phyloP scores from a whole-genome alignment of 2,797 vertebrate genomes.

The Helarctos malayanus region DNA sequence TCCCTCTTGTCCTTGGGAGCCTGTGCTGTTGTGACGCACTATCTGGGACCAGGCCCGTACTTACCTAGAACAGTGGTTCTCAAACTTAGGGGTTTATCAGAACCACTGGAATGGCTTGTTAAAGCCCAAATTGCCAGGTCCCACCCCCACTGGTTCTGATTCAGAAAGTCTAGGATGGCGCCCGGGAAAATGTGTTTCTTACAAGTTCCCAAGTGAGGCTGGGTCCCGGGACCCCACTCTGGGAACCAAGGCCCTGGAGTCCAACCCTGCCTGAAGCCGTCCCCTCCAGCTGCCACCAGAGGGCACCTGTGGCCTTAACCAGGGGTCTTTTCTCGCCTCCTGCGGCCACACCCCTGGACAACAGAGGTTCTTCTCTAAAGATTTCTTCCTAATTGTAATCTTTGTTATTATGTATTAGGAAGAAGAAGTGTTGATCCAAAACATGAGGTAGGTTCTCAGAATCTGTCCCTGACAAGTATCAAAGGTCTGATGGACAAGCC shows the following conservation, averaged over 20 bases:
- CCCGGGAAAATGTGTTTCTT: background rate
- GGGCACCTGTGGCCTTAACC: conserved; percentile 55
- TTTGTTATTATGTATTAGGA: conserved; percentile 19
- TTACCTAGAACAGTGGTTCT: background rate
- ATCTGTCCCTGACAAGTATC: background rate
- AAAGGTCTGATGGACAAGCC: background rate
- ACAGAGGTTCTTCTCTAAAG: background rate
- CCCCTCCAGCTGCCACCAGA: conserved; percentile 69
- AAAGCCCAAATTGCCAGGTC: background rate
- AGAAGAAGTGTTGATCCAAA: background rate
- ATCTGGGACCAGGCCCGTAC: background rate
- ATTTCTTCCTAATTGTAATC: background rate
- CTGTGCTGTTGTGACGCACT: background rate
- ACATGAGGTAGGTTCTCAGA: background rate
- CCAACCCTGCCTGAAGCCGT: background rate
- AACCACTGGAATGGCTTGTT: background rate
- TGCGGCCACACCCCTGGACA: accelerated
- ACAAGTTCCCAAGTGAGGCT: background rate
- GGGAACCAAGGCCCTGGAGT: background rate
- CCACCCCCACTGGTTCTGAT: background rate
- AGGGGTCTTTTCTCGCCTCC: background rate
- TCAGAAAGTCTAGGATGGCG: background rate
- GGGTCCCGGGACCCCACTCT: background rate
- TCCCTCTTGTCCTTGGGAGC: background rate
- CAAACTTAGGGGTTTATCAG: background rate